Evolutionary conservation across 2,797 vertebrate genomes (phyloP).

Genomic region (Melanotaenia parkinsoni): DNA sequence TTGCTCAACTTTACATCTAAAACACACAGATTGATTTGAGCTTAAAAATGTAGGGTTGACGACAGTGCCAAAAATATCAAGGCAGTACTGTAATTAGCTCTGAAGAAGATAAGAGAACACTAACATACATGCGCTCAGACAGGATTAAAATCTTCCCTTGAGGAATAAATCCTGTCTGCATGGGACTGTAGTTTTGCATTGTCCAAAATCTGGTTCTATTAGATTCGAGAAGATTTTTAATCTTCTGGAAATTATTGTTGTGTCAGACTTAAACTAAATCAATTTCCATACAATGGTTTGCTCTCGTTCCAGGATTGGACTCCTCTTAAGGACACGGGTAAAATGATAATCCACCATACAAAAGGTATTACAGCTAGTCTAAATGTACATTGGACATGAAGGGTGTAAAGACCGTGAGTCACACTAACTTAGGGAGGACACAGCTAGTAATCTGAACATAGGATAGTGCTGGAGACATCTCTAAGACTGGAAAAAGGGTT

Average conservation of each 20-base stretch:
- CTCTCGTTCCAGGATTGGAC: conserved; percentile 67
- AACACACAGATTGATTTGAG: background rate
- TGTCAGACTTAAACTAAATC: conserved; percentile 13
- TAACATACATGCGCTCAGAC: background rate
- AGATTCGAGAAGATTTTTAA: conserved; percentile 21
- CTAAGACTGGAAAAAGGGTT: conserved; percentile 47
- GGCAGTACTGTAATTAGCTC: conserved; percentile 30
- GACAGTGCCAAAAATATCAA: conserved; percentile 19
- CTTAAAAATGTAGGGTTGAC: background rate
- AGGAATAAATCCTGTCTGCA: conserved; percentile 47
- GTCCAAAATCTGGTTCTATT: conserved; percentile 29
- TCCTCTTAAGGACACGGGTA: conserved; percentile 32
- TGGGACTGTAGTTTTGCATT: conserved; percentile 20
- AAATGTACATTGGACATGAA: conserved; percentile 37
- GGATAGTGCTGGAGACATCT: conserved; percentile 52
- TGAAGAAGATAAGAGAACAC: conserved; percentile 21
- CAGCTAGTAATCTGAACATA: conserved; percentile 46
- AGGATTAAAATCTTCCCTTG: conserved; percentile 29
- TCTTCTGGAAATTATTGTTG: conserved; percentile 28
- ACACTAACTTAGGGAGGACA: conserved; percentile 44
- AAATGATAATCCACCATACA: conserved; percentile 56
- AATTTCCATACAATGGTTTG: conserved; percentile 16
- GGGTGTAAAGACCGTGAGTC: conserved; percentile 50
- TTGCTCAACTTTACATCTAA: background rate
- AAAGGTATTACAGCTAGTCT: conserved; percentile 36